phyloP scores from a whole-genome alignment of 2,113 vertebrate genomes.

The Salvelinus alpinus region DNA sequence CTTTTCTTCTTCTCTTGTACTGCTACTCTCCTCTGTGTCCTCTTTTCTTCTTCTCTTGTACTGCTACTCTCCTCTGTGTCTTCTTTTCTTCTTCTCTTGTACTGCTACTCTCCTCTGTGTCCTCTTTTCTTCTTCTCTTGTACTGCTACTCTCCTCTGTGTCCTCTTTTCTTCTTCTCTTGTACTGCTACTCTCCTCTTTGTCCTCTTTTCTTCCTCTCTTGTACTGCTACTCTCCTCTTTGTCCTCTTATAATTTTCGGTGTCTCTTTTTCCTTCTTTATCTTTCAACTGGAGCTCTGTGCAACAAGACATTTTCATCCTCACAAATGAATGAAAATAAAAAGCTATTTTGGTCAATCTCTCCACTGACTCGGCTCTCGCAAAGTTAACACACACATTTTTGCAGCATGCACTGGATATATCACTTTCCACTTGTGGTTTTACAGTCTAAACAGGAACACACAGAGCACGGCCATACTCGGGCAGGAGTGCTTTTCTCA shows the following conservation, averaged over 20 bases:
- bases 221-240: no score
- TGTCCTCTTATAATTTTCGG: background rate
- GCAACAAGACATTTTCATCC: slow-evolving; percentile 29
- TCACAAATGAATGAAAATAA: slow-evolving; percentile 44
- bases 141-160: background rate
- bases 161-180: background rate
- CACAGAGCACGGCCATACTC: slow-evolving; percentile 27
- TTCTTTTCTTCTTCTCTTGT: background rate
- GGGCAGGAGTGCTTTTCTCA: slow-evolving; percentile 27
- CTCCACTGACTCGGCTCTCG: slow-evolving; percentile 40
- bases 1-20: no score
- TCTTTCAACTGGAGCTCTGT: slow-evolving; percentile 1
- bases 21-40: no score
- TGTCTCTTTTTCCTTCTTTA: slow-evolving; percentile 1
- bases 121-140: background rate
- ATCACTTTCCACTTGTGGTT: slow-evolving; percentile 58
- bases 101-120: background rate
- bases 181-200: background rate
- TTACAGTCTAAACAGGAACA: slow-evolving; percentile 60
- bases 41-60: no score
- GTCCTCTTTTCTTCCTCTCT: background rate
- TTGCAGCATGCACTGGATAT: slow-evolving; percentile 33
- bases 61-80: no score
- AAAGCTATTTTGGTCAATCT: slow-evolving; percentile 61
- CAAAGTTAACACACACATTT: slow-evolving; percentile 57